These are phyloP conservation scores for Channa maculata DNA, from an alignment of 2,113 vertebrate species.

Conservation along the genomic window DNA sequence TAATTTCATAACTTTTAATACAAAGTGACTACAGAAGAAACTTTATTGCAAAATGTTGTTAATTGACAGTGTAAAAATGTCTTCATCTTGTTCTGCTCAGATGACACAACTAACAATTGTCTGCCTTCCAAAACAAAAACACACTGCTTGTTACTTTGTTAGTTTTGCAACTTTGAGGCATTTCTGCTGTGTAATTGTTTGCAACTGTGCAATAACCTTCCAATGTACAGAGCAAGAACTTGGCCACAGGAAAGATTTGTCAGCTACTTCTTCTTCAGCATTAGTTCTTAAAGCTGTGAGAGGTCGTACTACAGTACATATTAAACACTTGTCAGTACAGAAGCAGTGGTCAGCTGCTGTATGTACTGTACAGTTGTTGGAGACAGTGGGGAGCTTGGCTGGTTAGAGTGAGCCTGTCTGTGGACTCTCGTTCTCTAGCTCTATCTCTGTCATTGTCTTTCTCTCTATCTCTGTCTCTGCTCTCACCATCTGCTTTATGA, in stretches of 20 bases:
- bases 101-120: background rate
- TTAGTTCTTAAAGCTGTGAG: constrained; percentile 14
- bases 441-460: constrained; percentile 31
- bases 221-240: constrained; percentile 18
- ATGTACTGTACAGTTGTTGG: constrained; percentile 46
- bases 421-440: constrained; percentile 52
- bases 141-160: too few species aligned
- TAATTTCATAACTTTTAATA: too few species aligned
- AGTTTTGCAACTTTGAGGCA: background rate
- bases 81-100: background rate
- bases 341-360: constrained; percentile 8
- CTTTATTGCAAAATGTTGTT: too few species aligned
- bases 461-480: constrained; percentile 49
- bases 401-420: constrained; percentile 63
- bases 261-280: constrained; percentile 17
- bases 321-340: background rate
- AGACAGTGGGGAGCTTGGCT: constrained; percentile 67
- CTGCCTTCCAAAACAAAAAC: background rate
- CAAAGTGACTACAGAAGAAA: too few species aligned
- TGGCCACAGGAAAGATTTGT: constrained; percentile 15
- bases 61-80: too few species aligned
- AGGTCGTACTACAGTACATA: background rate
- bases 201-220: constrained; percentile 3
- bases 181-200: background rate
- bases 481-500: constrained; percentile 76